Evolutionary conservation across 2,888 invertebrate species (phyloP).

Genomic region (Trichopoda pennipes): DNA sequence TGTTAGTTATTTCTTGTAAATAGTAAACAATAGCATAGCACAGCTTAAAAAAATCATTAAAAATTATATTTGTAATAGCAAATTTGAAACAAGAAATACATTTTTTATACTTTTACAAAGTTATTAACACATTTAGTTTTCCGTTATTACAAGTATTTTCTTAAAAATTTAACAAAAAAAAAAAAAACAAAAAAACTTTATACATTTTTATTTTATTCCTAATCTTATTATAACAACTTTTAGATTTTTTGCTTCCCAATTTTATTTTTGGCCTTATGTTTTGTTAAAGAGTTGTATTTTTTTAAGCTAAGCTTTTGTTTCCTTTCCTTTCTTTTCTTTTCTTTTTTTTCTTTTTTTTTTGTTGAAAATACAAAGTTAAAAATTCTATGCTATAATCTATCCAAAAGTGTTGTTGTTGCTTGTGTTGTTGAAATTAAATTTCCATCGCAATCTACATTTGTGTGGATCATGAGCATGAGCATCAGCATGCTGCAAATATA

Average conservation of each 20-base stretch:
- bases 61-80: constrained; percentile 36
- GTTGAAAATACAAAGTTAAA: constrained; percentile 20
- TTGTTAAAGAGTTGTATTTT: constrained; percentile 35
- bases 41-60: constrained; percentile 56
- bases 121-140: constrained; percentile 61
- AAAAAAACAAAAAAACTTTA: constrained; percentile 24
- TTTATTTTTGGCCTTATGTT: constrained; percentile 49
- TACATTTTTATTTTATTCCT: constrained; percentile 41
- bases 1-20: constrained; percentile 51
- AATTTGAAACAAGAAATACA: constrained; percentile 45
- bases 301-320: constrained; percentile 31
- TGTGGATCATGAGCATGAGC: constrained; percentile 55
- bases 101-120: constrained; percentile 57
- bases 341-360: not conserved
- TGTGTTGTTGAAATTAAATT: constrained; percentile 22
- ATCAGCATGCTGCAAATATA: constrained; percentile 47
- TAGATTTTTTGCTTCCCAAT: constrained; percentile 45
- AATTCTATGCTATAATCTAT: not conserved
- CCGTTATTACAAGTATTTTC: constrained; percentile 44
- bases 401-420: constrained; percentile 8
- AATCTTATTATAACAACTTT: constrained; percentile 45
- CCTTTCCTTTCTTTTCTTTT: not conserved
- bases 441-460: constrained; percentile 45
- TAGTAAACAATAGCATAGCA: constrained; percentile 66
- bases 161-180: constrained; percentile 20